Base-by-base conservation (phyloP, 2,113 vertebrate species). In the Gopherus evgoodei region DNA sequence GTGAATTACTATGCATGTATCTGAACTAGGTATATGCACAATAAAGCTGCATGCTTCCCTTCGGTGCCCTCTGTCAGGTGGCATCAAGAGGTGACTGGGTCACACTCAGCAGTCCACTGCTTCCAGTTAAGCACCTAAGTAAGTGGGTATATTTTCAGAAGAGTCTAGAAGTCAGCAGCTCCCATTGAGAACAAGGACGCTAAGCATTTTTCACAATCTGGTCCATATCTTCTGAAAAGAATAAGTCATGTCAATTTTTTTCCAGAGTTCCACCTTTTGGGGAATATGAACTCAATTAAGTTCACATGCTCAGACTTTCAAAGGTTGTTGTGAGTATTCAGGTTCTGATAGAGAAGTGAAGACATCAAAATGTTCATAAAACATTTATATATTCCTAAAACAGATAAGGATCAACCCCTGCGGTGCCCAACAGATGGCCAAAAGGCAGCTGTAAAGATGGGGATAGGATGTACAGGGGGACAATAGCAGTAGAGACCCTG, bases 241-340 rank as follows among this genome's bases (percentile, higher is more conserved):
- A 12, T 2, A 81, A 53, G 2, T 19, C 91, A 13, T 27, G 8
- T 65, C 17, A 22, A 16, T 5, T 2, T 44, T 22, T 83, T 47
- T 47, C 79, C 22, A 38, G 5, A 83, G 14, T 29, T 6, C 25
- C 42, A 81, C 87, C 3, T 17, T 94, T 75, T 50, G 53, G 47
- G 3, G 59, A 86, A 91, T 91, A 78, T n/a, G 22, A 94, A 89
- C 84, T 31, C 52, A 93, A 94, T 50, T 31, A 93, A 54, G 2
- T 50, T 50, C 50, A 50, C 47, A 80, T 22, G 27, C 53, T 29
- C 57, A 42, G 79, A 86, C 0, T 69, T 65, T 38, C 38, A 42
- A 22, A 22, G 38, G 19, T 75, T 75, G n/a, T 75, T 75, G 35
- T 38, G 69, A 75, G n/a, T 35, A 75, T 42, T 75, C 35, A 24